Percentiles rank a stretch among this genome's conserved stretches.
These are phyloP conservation scores for Sternotherus odoratus DNA, from an alignment of 2,797 vertebrate genomes.

Conservation along the genomic window DNA sequence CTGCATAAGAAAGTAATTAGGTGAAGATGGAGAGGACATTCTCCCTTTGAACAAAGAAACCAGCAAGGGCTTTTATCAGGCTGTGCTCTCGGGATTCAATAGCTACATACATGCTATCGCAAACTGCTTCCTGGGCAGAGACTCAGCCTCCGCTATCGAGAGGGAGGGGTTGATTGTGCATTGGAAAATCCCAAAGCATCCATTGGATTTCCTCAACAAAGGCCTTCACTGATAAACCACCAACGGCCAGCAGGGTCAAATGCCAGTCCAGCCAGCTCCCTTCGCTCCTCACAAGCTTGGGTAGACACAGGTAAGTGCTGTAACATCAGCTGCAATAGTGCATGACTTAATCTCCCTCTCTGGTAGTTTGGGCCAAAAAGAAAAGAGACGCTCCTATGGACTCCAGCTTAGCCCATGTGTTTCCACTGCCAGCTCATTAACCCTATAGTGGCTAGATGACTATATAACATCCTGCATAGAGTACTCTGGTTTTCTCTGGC, in stretches of 20 bases:
- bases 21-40: slow-evolving; percentile 66
- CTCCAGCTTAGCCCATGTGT: background rate
- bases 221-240: background rate
- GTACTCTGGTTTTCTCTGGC: background rate
- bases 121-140: background rate
- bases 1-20: slow-evolving; percentile 78
- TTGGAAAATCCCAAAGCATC: slow-evolving; percentile 7
- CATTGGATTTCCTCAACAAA: background rate
- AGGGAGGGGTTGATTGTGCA: background rate
- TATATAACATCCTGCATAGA: background rate
- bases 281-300: background rate
- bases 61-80: slow-evolving; percentile 3
- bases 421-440: background rate
- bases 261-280: background rate
- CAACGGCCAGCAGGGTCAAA: background rate
- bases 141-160: accelerated
- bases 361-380: background rate
- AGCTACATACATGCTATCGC: background rate
- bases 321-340: background rate
- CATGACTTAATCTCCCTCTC: background rate
- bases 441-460: background rate
- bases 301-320: background rate
- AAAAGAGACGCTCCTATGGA: background rate
- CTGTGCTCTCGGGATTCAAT: background rate
- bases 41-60: slow-evolving; percentile 60